phyloP scores from a whole-genome alignment of 1,140 invertebrate genomes.

The Archegozetes longisetosus region DNA sequence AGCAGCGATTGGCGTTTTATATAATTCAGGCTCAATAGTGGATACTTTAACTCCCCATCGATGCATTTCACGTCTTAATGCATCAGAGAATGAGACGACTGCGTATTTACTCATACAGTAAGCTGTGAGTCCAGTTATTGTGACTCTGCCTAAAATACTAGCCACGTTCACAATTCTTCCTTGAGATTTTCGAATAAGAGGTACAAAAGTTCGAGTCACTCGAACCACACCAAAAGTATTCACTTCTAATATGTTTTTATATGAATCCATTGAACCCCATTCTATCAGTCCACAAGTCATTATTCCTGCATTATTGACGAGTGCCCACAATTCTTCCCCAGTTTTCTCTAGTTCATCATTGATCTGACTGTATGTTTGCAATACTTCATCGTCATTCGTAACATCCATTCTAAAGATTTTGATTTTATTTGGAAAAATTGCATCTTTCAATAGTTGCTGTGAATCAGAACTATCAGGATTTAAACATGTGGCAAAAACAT shows the following conservation, averaged over 20 bases:
- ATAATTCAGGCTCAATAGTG: conserved; percentile 31
- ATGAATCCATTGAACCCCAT: conserved; percentile 29
- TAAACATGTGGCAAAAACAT: conserved; percentile 36
- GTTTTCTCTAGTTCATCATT: too few relatives aligned
- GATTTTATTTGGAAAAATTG: conserved; percentile 8
- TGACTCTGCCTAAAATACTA: conserved; percentile 30
- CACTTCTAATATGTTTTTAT: conserved; percentile 31
- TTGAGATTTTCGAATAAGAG: conserved; percentile 44
- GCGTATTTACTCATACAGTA: conserved; percentile 38
- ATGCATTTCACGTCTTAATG: conserved; percentile 35
- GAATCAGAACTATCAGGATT: conserved; percentile 26
- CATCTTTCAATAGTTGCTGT: conserved; percentile 14
- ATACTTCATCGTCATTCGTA: conserved; percentile 22
- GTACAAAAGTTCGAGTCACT: conserved; percentile 47
- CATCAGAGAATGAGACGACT: conserved; percentile 35
- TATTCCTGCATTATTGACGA: conserved; percentile 67
- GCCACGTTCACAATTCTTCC: conserved; percentile 37
- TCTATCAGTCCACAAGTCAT: conserved; percentile 34
- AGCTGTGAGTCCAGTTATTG: conserved; percentile 24
- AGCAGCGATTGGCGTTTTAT: conserved; percentile 6
- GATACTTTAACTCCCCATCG: conserved; percentile 35
- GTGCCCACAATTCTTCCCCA: conserved; percentile 50
- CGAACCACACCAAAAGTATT: conserved; percentile 47
- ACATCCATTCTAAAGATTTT: conserved; percentile 31
- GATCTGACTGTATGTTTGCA: neutral